Percentiles rank a stretch among this genome's conserved stretches.
phyloP scores from a whole-genome alignment of 2,888 invertebrate genomes.

The Parnassius glacialis region DNA sequence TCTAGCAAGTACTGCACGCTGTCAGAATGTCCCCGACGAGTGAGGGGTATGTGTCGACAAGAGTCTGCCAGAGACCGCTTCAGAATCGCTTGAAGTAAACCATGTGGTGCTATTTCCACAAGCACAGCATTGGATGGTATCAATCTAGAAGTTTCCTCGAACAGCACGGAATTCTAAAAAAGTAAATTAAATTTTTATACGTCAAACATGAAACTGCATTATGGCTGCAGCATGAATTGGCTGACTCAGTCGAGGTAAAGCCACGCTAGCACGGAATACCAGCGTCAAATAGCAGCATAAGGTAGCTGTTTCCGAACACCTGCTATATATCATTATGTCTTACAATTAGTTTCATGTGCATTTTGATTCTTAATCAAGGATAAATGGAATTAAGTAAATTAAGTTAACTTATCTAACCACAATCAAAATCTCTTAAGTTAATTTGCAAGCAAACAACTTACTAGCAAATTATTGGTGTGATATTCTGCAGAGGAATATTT shows the following conservation, averaged over 20 bases:
- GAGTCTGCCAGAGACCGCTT: slow-evolving; percentile 85
- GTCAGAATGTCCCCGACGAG: slow-evolving; percentile 85
- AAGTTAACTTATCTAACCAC: too few relatives aligned
- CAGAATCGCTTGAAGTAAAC: slow-evolving; percentile 92
- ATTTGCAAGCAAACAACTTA: slow-evolving; percentile 47
- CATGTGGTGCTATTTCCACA: slow-evolving; percentile 95
- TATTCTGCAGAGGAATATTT: slow-evolving; percentile 89
- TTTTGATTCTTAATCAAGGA: too few relatives aligned
- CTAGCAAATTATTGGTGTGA: slow-evolving; percentile 89
- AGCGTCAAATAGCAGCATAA: too few relatives aligned
- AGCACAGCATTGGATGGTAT: slow-evolving; percentile 90
- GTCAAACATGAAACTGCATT: too few relatives aligned
- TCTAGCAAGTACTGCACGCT: slow-evolving; percentile 78
- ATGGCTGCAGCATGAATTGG: too few relatives aligned
- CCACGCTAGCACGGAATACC: too few relatives aligned
- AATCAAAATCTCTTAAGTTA: too few relatives aligned
- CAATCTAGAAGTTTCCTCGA: slow-evolving; percentile 88
- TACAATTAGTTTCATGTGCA: too few relatives aligned
- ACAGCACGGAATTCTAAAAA: slow-evolving; percentile 82
- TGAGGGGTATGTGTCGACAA: slow-evolving; percentile 86
- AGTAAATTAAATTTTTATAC: neutral
- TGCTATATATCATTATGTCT: too few relatives aligned
- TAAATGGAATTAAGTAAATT: too few relatives aligned
- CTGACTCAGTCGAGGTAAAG: too few relatives aligned
- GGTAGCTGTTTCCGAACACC: too few relatives aligned